Conservation (phyloP, 2,113 vertebrate genomes). For the Ochotona princeps region DNA sequence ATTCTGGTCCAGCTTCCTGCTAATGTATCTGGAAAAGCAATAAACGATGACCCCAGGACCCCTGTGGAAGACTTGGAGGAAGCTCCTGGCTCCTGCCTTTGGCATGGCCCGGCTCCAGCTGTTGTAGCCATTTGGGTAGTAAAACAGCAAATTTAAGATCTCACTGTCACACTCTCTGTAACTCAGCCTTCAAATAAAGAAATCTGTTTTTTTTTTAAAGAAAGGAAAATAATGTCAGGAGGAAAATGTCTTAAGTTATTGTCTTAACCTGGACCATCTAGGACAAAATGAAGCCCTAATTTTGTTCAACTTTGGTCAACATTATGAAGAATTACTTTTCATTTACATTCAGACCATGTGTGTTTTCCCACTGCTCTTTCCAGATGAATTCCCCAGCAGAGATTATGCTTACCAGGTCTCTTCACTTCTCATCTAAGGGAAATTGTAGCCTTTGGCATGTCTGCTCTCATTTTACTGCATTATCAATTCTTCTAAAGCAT, state of each 20-base stretch:
- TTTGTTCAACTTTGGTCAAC: neutral
- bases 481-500: constrained; percentile 33
- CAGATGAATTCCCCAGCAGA: neutral
- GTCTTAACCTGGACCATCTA: neutral
- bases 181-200: no score
- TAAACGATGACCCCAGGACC: no score
- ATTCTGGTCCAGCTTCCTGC: no score
- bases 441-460: constrained; percentile 20
- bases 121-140: no score
- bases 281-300: neutral
- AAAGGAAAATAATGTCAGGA: neutral
- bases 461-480: constrained; percentile 30
- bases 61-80: no score
- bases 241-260: neutral
- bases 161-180: no score
- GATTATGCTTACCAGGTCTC: neutral
- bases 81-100: no score
- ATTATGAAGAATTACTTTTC: neutral
- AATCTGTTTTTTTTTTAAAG: neutral
- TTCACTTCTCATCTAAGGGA: neutral
- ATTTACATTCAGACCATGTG: neutral
- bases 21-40: no score
- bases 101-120: no score
- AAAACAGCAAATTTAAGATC: no score
- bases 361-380: neutral